Percentiles rank a stretch among this genome's conserved stretches.
Evolutionary conservation across 37 sponge, comb jelly and placozoan species (phyloP).

Genomic region (Crambe crambe): DNA sequence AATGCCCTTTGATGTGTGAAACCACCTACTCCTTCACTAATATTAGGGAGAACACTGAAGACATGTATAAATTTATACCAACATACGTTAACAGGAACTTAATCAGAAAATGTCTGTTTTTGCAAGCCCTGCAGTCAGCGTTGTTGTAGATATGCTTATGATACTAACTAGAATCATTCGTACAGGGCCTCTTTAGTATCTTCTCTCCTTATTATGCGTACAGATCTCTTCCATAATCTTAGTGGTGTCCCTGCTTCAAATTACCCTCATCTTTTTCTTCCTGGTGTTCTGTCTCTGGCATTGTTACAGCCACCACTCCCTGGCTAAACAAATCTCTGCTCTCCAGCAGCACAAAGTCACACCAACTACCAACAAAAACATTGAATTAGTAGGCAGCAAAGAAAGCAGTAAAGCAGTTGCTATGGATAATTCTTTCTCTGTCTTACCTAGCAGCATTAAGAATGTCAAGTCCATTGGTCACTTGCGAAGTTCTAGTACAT

Average conservation of each 20-base stretch:
- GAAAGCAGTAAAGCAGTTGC: not conserved
- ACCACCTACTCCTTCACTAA: no score
- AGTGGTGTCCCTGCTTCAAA: not conserved
- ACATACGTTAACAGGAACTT: no score
- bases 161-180: no score
- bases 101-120: no score
- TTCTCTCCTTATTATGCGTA: no score
- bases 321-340: not conserved
- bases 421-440: not conserved
- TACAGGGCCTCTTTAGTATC: no score
- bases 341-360: not conserved
- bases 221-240: not conserved
- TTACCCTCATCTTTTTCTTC: not conserved
- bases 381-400: not conserved
- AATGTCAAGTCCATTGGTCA: not conserved
- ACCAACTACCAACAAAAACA: not conserved
- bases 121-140: no score
- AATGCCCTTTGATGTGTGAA: no score
- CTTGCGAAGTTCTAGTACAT: not conserved
- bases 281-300: constrained; percentile 1
- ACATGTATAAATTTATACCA: no score
- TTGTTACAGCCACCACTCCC: not conserved
- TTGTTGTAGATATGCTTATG: no score
- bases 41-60: no score
- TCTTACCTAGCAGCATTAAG: not conserved